A percentile compares a stretch with the other conserved stretches of the same genome.
phyloP scores from a whole-genome alignment of 2,113 vertebrate genomes.

The Thunnus thynnus region DNA sequence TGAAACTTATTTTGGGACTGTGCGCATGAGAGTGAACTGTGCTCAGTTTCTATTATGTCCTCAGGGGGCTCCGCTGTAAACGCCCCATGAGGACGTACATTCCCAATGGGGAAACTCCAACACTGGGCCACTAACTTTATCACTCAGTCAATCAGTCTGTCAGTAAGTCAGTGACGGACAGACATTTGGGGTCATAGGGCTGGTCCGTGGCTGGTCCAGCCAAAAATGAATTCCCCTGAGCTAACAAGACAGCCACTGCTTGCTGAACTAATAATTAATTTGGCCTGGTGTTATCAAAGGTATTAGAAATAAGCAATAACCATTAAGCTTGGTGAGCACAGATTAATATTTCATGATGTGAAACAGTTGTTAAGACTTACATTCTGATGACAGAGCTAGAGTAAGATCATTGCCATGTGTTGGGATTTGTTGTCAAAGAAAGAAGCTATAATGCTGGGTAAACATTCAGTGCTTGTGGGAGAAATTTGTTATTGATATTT shows the following conservation, averaged over 20 bases:
- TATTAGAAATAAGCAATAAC: slow-evolving; percentile 49
- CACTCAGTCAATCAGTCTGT: no score
- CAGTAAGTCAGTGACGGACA: no score
- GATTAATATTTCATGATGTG: slow-evolving; percentile 44
- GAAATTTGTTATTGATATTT: slow-evolving; percentile 40
- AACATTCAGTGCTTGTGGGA: slow-evolving; percentile 5
- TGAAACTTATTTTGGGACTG: no score
- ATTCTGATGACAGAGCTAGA: slow-evolving; percentile 2
- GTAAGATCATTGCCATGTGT: neutral
- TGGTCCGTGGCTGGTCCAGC: no score
- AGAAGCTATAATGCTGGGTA: neutral
- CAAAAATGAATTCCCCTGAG: slow-evolving; percentile 24
- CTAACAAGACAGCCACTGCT: slow-evolving; percentile 21
- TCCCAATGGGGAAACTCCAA: no score
- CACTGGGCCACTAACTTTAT: no score
- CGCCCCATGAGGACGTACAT: no score
- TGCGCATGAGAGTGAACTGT: no score
- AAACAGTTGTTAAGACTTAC: slow-evolving; percentile 29
- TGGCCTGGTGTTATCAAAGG: slow-evolving; percentile 31
- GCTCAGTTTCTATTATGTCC: no score
- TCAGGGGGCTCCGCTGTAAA: no score
- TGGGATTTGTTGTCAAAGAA: slow-evolving; percentile 27
- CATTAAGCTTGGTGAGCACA: slow-evolving; percentile 36
- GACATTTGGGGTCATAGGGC: no score
- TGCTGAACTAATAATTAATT: slow-evolving; percentile 48